Evolutionary conservation across 2,888 invertebrate genomes (phyloP).

Genomic region (Troides aeacus): DNA sequence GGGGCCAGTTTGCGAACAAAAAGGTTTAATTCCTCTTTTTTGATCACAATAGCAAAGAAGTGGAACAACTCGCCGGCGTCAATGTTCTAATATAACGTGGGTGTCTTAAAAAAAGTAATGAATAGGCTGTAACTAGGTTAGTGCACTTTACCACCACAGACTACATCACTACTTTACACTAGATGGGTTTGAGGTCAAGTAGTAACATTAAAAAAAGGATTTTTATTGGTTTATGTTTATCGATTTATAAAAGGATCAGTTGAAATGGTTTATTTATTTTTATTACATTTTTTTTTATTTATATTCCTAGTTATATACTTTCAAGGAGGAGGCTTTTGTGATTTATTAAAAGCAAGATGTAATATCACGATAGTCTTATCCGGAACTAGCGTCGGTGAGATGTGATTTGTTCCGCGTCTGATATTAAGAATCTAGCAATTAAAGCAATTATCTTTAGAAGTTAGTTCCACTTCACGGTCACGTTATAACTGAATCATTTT

Average conservation of each 20-base stretch:
- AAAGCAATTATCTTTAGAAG: constrained; percentile 55
- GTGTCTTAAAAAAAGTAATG: too few relatives aligned
- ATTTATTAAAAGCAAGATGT: constrained; percentile 56
- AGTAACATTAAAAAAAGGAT: too few relatives aligned
- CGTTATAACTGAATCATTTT: constrained; percentile 41
- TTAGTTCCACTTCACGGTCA: constrained; percentile 63
- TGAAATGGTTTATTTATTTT: background rate
- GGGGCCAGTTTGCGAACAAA: too few relatives aligned
- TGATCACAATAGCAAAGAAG: too few relatives aligned
- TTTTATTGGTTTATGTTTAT: background rate
- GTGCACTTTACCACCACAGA: too few relatives aligned
- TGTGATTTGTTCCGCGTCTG: constrained; percentile 62
- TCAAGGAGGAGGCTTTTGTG: constrained; percentile 32
- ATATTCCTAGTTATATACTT: background rate
- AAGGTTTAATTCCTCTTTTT: too few relatives aligned
- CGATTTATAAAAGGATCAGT: background rate
- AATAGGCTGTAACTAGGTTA: too few relatives aligned
- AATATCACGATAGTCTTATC: constrained; percentile 57
- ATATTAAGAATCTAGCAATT: constrained; percentile 59
- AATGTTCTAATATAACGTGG: too few relatives aligned
- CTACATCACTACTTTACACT: too few relatives aligned
- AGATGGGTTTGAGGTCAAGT: too few relatives aligned
- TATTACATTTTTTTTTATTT: background rate
- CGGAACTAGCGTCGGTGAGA: constrained; percentile 52
- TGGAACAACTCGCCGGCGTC: too few relatives aligned